Evolutionary conservation across 2,113 vertebrate genomes (phyloP).

Genomic region (Pollachius pollachius): DNA sequence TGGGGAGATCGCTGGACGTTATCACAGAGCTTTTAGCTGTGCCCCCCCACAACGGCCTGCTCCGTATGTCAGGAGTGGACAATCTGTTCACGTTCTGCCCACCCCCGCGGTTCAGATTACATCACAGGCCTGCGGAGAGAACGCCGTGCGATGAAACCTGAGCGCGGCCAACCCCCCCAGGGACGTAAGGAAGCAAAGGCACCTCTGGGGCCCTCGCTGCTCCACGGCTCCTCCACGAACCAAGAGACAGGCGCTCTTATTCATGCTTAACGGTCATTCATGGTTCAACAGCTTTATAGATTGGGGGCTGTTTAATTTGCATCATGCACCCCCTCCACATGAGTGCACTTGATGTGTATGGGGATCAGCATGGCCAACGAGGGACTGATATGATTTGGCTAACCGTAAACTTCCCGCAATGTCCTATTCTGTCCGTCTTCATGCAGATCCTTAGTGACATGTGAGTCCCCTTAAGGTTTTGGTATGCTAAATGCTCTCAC

Average conservation of each 20-base stretch:
- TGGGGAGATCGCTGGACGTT: slow-evolving; percentile 17
- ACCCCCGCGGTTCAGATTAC: slow-evolving; percentile 52
- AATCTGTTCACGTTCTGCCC: slow-evolving; percentile 40
- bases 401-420: slow-evolving; percentile 44
- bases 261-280: slow-evolving; percentile 12
- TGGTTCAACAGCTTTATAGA: neutral
- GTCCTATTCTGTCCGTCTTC: no score
- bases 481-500: slow-evolving; percentile 12
- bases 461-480: slow-evolving; percentile 9
- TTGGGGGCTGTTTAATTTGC: slow-evolving; percentile 12
- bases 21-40: slow-evolving; percentile 54
- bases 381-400: slow-evolving; percentile 59
- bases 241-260: slow-evolving; percentile 13
- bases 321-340: slow-evolving; percentile 30
- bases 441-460: no score
- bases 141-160: slow-evolving; percentile 57
- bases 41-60: slow-evolving; percentile 33
- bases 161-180: slow-evolving; percentile 49
- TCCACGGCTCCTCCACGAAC: slow-evolving; percentile 8
- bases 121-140: slow-evolving; percentile 56
- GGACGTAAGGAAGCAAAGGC: slow-evolving; percentile 44
- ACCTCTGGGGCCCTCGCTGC: slow-evolving; percentile 44
- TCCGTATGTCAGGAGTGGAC: slow-evolving; percentile 31
- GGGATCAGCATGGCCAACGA: slow-evolving; percentile 61
- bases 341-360: slow-evolving; percentile 39